Percentiles rank a stretch among this genome's conserved stretches.
Evolutionary conservation across 23 tunicate genomes (phyloP).

Genomic region (Trididemnum clinides): DNA sequence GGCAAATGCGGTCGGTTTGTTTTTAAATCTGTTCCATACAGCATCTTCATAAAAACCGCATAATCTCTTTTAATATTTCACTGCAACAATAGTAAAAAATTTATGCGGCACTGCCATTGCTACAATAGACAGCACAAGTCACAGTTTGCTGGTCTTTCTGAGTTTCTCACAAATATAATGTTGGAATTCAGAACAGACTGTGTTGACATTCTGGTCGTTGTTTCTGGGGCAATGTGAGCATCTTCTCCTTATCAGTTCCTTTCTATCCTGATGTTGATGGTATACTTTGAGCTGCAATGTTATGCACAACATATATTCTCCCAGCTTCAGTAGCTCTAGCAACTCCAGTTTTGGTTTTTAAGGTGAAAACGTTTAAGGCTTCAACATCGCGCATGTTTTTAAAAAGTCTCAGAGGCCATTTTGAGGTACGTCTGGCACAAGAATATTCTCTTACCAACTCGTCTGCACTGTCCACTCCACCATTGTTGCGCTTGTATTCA

Average conservation of each 20-base stretch:
- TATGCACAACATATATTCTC: not conserved
- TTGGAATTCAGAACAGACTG: not conserved
- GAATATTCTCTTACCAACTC: slow-evolving; percentile 16
- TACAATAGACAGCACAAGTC: not conserved
- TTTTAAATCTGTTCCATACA: not conserved
- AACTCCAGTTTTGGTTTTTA: no score
- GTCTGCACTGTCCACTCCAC: slow-evolving; percentile 23
- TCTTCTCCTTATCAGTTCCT: not conserved
- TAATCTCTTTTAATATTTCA: not conserved
- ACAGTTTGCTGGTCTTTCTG: not conserved
- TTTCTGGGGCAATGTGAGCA: not conserved
- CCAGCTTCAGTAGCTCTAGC: not conserved
- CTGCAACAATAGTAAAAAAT: not conserved
- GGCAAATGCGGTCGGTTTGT: no score
- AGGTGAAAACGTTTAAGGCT: no score
- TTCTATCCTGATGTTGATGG: not conserved
- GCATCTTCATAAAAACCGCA: no score
- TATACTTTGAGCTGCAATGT: not conserved
- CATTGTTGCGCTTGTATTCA: slow-evolving; percentile 8
- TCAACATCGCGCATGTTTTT: slow-evolving; percentile 1
- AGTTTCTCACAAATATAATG: not conserved
- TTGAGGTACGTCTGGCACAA: slow-evolving; percentile 23
- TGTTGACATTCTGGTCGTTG: not conserved
- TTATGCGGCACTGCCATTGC: not conserved
- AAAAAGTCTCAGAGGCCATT: slow-evolving; percentile 6